Evolutionary conservation across 2,113 vertebrate species (phyloP).

Genomic region (Columba janthina): DNA sequence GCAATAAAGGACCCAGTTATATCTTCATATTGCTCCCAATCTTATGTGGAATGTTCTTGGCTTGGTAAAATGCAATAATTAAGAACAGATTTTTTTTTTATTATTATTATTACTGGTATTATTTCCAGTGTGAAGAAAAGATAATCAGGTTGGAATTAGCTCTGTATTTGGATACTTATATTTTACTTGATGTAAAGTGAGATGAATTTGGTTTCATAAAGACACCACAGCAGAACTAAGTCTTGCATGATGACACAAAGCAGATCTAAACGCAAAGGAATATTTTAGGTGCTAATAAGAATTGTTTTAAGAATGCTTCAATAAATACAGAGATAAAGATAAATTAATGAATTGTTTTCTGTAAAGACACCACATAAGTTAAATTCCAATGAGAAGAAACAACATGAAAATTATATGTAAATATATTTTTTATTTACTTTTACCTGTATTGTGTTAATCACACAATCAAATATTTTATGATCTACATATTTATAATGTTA

Average conservation of each 20-base stretch:
- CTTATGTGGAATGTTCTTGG: background rate
- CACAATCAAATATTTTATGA: background rate
- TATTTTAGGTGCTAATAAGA: background rate
- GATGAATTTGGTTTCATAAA: background rate
- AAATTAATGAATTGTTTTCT: background rate
- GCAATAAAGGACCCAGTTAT: background rate
- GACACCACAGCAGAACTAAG: background rate
- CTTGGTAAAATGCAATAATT: background rate
- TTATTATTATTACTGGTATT: background rate
- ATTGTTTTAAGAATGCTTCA: background rate
- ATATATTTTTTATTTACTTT: background rate
- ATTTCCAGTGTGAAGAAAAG: background rate
- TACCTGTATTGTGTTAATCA: background rate
- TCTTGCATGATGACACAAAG: background rate
- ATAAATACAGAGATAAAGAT: background rate
- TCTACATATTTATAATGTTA: background rate
- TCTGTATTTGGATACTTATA: background rate
- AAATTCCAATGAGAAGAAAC: accelerated
- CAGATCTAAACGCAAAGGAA: background rate
- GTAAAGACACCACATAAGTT: accelerated
- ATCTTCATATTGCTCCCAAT: background rate
- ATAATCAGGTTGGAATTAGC: background rate
- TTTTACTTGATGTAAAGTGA: background rate
- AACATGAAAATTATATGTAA: background rate
- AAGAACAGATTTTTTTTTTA: background rate